Percentiles rank a stretch among this genome's conserved stretches.
These are phyloP conservation scores for Torymus texanus DNA, from an alignment of 2,888 invertebrate species.

Conservation along the genomic window DNA sequence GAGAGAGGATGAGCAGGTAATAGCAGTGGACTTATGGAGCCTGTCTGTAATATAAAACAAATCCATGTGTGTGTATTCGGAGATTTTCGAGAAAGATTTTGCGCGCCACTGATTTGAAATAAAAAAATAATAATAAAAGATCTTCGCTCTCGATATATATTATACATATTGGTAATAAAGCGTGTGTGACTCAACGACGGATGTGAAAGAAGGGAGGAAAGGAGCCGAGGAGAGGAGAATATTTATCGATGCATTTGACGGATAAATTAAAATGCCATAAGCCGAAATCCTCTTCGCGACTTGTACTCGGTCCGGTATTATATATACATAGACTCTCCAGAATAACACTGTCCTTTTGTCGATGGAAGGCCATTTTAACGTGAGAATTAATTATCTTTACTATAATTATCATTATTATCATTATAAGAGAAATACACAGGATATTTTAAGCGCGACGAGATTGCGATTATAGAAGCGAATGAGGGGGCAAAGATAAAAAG, in stretches of 20 bases:
- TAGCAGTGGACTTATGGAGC: constrained; percentile 27
- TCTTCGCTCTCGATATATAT: background rate
- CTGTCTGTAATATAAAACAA: constrained; percentile 47
- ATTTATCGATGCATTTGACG: background rate
- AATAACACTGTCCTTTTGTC: background rate
- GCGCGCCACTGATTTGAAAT: background rate
- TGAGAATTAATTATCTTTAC: constrained; percentile 34
- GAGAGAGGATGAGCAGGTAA: background rate
- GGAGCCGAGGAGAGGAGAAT: background rate
- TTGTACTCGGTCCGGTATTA: constrained; percentile 6
- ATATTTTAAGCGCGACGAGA: constrained; percentile 37
- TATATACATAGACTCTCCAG: constrained; percentile 5
- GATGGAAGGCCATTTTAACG: constrained; percentile 18
- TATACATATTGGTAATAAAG: background rate
- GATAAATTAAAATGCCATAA: background rate
- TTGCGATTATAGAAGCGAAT: constrained; percentile 8
- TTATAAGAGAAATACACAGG: constrained; percentile 1
- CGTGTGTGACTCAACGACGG: background rate
- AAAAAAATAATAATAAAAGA: no score
- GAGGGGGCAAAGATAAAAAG: background rate
- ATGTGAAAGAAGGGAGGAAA: background rate
- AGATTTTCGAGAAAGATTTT: constrained; percentile 26
- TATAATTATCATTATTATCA: constrained; percentile 4
- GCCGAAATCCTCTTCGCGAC: background rate
- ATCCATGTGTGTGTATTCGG: constrained; percentile 24